A percentile compares a stretch with the other conserved stretches of the same genome.
These are phyloP conservation scores for Chaitophorus viminalis DNA, from an alignment of 2,888 invertebrate genomes.

Conservation along the genomic window DNA sequence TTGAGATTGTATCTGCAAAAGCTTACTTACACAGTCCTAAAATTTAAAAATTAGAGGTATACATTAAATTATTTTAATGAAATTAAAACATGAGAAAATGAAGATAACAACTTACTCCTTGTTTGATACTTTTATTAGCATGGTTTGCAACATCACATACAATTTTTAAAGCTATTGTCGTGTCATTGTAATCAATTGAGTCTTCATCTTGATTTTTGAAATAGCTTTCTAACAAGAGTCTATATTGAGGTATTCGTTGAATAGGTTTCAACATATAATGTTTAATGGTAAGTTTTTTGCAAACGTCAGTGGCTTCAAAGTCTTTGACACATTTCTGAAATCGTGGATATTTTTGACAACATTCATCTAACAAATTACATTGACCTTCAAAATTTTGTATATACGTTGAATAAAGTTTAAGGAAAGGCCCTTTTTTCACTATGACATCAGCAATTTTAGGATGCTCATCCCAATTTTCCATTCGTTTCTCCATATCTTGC, in stretches of 20 bases:
- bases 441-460: conserved; percentile 71
- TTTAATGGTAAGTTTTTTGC: conserved; percentile 71
- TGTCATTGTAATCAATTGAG: conserved; percentile 72
- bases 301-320: conserved; percentile 69
- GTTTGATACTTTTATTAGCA: conserved; percentile 71
- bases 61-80: neutral
- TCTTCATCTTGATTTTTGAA: conserved; percentile 70
- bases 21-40: conserved; percentile 70
- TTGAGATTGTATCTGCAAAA: conserved; percentile 70
- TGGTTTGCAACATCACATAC: conserved; percentile 72
- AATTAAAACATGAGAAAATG: neutral
- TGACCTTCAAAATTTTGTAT: conserved; percentile 71
- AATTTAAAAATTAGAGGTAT: conserved; percentile 64
- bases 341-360: conserved; percentile 68
- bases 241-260: conserved; percentile 76
- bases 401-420: conserved; percentile 72
- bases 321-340: conserved; percentile 69
- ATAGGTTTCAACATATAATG: conserved; percentile 77
- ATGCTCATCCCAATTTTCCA: conserved; percentile 69
- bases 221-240: conserved; percentile 73
- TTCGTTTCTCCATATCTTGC: conserved; percentile 69
- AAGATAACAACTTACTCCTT: conserved; percentile 68
- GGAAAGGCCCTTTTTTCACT: conserved; percentile 72
- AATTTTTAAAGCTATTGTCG: conserved; percentile 71
- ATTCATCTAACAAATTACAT: conserved; percentile 69